Base-by-base conservation (phyloP, 2,113 vertebrate species). In the Sturnus vulgaris region DNA sequence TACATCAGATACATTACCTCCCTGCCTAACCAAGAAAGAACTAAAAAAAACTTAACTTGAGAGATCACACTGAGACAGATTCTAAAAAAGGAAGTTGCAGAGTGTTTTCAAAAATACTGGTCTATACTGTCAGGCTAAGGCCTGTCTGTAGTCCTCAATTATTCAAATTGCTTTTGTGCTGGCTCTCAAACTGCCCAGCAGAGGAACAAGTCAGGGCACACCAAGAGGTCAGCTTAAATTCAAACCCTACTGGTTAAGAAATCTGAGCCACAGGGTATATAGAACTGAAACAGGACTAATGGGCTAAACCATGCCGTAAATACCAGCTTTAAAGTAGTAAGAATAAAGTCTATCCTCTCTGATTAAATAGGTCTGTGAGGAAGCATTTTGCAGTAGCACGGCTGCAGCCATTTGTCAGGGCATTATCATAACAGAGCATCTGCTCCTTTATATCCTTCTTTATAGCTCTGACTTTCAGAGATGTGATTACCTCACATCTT, bases 401-500 rank as follows among this genome's bases (percentile, higher is more conserved):
- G 37, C 59, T 93, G 39, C 40, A 90, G 49, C 31, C 42, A 80
- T 90, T 94, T 88, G 39, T 81, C 80, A 59, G 56, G 64, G 33
- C 49, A 86, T 91, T 65, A 87, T 76, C 65, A 49, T 72, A 91
- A 79, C 70, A 30, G 69, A 66, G 56, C 87, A 94, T 90, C 75
- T 92, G 75, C 56, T 94, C 65, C 87, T 95, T 93, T 88, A 91
- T 86, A 73, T 68, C 52, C 60, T 65, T 80, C 94, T 88, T 94
- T 94, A 92, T 78, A 90, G 85, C 60, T 88, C 79, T 93, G 78
- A 73, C 84, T 94, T 95, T 83, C 88, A 80, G 60, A 88, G 82
- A 86, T 92, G 47, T 71, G 90, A 96, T 96, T 96, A 96, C 94
- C 88, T 96, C 94, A 93, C 40, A 88, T 93, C 64, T 96, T 88